Evolutionary conservation across 2,888 invertebrate species (phyloP).

Genomic region (Coleophora flavipennella): DNA sequence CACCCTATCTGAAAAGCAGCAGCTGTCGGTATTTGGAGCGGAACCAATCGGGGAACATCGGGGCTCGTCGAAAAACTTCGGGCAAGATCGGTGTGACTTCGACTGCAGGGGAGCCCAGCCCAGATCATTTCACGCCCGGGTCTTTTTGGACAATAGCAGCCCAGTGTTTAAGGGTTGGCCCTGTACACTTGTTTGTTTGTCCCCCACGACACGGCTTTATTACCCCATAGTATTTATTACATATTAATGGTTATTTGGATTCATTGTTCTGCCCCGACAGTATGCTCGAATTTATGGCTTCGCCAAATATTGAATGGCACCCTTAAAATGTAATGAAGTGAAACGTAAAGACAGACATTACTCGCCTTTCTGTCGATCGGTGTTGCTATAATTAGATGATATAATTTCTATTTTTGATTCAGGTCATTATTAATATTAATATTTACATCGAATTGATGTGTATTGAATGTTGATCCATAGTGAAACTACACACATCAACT

Average conservation of each 20-base stretch:
- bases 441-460: too few relatives aligned
- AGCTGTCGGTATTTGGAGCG: conserved; percentile 68
- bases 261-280: conserved; percentile 67
- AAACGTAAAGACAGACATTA: conserved; percentile 43
- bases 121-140: conserved; percentile 40
- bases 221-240: conserved; percentile 71
- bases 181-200: conserved; percentile 68
- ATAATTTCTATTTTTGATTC: conserved; percentile 21
- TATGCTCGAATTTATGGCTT: conserved; percentile 68
- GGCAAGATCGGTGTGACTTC: conserved; percentile 26
- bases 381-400: conserved; percentile 46
- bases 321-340: conserved; percentile 37
- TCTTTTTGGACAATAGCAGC: conserved; percentile 39
- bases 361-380: conserved; percentile 26
- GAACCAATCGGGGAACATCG: conserved; percentile 57
- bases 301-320: conserved; percentile 57
- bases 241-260: conserved; percentile 73
- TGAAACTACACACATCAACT: too few relatives aligned
- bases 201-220: conserved; percentile 61
- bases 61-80: conserved; percentile 30
- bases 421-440: too few relatives aligned
- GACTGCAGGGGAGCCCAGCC: conserved; percentile 14
- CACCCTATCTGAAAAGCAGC: conserved; percentile 65
- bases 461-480: too few relatives aligned
- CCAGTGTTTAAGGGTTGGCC: conserved; percentile 51